Percentiles rank a stretch among this genome's conserved stretches.
Evolutionary conservation across 2,113 vertebrate species (phyloP).

Genomic region (Lagenorhynchus albirostris): DNA sequence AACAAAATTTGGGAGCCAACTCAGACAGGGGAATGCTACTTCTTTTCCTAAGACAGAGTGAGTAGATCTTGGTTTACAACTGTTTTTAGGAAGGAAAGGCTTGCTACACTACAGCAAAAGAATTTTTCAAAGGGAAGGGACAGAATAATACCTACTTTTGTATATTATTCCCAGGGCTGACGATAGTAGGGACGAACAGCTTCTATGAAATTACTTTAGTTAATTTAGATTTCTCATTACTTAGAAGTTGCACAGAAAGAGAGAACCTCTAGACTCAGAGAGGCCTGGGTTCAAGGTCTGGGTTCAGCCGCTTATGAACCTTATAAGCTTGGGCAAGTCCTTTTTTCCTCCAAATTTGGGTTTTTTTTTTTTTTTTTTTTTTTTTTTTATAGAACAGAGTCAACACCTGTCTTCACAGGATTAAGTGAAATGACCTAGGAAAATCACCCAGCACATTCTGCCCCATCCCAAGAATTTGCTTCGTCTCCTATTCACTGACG

Average conservation of each 20-base stretch:
- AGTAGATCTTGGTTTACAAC: neutral
- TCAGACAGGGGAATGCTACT: neutral
- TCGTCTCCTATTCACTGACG: neutral
- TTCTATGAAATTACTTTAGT: neutral
- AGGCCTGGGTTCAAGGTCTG: conserved; percentile 23
- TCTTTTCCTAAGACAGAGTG: neutral
- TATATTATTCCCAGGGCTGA: neutral
- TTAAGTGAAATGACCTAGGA: neutral
- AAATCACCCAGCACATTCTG: neutral
- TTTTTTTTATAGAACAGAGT: neutral
- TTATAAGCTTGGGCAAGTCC: neutral
- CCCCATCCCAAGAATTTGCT: neutral
- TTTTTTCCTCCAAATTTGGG: neutral
- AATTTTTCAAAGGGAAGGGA: conserved; percentile 10
- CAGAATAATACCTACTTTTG: neutral
- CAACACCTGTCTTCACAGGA: neutral
- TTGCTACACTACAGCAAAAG: neutral
- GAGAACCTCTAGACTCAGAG: neutral
- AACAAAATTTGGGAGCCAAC: neutral
- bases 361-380: neutral
- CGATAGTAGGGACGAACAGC: neutral
- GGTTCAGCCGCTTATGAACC: neutral
- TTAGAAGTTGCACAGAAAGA: neutral
- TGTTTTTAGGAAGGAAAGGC: neutral
- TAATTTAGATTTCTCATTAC: neutral